Base-by-base conservation (phyloP, 2,888 invertebrate genomes). In the Oscheius myriophilus region DNA sequence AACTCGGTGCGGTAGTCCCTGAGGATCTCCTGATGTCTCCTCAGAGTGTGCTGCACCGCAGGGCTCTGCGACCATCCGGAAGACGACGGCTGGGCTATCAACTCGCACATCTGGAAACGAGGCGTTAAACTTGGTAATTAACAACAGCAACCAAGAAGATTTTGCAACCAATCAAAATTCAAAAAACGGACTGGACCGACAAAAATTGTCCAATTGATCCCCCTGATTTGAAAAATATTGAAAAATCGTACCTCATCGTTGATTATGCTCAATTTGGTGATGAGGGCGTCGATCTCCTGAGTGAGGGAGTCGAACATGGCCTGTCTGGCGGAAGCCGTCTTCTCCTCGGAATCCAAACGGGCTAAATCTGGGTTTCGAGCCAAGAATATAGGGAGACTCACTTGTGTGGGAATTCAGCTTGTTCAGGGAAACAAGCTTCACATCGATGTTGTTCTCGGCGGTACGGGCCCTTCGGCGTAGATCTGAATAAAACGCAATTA, bases 361-460 rank as follows among this genome's bases (percentile, higher is more conserved):
- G 45, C 65, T 54, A 39, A 55, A 65, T 55, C n/a, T 42, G 6
- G 42, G 33, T 6, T 16, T 18, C n/a, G n/a, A n/a, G 1, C 16
- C 12, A 43, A 45, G 7, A 43, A 43, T n/a, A 18, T 41, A 12
- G 9, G 16, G 3, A 52, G 49, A 54, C 53, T 26, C 26, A 67
- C 67, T 52, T 67, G 73, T 74, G 65, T 77, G 72, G 11, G 77
- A 73, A 42, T 62, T 72, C 54, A 96, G 90, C 89, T 97, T 97
- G 87, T 95, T 96, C 87, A 95, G 94, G 7, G 93, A 93, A 1
- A 96, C 94, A 75, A 97, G 89, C 88, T 97, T 97, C 14, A 94
- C 90, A 88, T 97, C 97, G 81, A 97, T 94, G 87, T 96, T 96
- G 90, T 96, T 96, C 88, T 97, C 97, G 62, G 96, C 88, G 71